Conservation (phyloP, 2,888 invertebrate genomes). For the Sicus ferrugineus region DNA sequence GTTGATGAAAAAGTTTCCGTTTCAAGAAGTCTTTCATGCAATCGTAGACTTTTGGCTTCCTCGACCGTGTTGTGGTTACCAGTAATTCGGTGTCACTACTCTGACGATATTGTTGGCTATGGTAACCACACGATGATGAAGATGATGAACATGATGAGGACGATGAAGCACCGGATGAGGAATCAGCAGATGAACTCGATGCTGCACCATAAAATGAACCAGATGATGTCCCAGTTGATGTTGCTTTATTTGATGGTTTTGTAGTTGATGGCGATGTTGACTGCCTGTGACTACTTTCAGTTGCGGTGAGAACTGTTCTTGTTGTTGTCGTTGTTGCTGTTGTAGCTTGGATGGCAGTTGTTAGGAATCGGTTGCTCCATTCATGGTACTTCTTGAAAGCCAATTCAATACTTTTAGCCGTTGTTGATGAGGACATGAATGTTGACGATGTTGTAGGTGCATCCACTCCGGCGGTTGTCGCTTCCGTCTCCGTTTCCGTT, state of each 20-base stretch:
- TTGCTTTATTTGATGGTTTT: conserved; percentile 31
- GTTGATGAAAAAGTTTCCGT: conserved; percentile 55
- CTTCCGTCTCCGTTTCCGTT: conserved; percentile 15
- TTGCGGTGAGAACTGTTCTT: conserved; percentile 29
- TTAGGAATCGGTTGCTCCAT: conserved; percentile 53
- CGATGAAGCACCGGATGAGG: conserved; percentile 32
- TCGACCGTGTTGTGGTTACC: conserved; percentile 44
- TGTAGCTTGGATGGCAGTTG: conserved; percentile 34
- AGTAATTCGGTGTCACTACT: conserved; percentile 34
- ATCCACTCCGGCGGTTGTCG: background rate
- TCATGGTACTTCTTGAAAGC: conserved; percentile 54
- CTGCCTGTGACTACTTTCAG: conserved; percentile 7
- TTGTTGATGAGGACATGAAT: conserved; percentile 36
- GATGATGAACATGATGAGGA: conserved; percentile 32
- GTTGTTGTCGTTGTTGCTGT: conserved; percentile 24
- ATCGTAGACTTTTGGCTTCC: conserved; percentile 57
- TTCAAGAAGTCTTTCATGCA: conserved; percentile 61
- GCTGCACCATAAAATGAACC: conserved; percentile 10
- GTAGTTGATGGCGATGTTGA: conserved; percentile 27
- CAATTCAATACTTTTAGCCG: conserved; percentile 48
- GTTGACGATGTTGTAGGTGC: conserved; percentile 34
- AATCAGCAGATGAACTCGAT: background rate
- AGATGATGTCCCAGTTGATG: conserved; percentile 4
- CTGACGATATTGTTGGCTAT: conserved; percentile 18
- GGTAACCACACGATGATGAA: conserved; percentile 19